Evolutionary conservation across 2,113 vertebrate species (phyloP).

Genomic region (Pterocles orientalis): DNA sequence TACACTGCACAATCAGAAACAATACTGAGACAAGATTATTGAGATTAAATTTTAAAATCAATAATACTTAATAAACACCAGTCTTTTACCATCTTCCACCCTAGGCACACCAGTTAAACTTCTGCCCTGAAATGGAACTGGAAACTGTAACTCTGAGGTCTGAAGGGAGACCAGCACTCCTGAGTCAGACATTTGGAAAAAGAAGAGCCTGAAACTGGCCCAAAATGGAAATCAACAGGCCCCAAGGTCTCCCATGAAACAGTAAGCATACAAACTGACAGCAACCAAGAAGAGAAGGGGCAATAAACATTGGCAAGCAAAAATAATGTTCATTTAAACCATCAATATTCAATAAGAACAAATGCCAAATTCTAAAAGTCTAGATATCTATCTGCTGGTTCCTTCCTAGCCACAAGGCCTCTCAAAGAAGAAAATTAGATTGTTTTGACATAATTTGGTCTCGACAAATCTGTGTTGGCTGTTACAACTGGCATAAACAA

Average conservation of each 20-base stretch:
- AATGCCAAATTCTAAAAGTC: constrained; percentile 16
- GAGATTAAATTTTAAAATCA: background rate
- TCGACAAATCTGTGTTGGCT: constrained; percentile 30
- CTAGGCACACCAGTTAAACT: background rate
- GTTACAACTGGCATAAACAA: constrained; percentile 52
- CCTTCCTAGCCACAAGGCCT: constrained; percentile 43
- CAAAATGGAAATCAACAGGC: background rate
- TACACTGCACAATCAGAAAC: background rate
- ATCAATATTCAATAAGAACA: constrained; percentile 27
- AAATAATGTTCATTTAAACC: constrained; percentile 17
- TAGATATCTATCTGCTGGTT: constrained; percentile 12
- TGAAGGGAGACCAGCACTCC: background rate
- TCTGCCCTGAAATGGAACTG: background rate
- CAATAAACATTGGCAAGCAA: background rate
- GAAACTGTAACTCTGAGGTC: background rate
- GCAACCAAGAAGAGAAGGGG: background rate
- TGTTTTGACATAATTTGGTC: constrained; percentile 62
- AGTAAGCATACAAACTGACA: background rate
- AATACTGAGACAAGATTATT: background rate
- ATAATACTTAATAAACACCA: background rate
- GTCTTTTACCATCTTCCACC: background rate
- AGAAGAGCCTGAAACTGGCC: background rate
- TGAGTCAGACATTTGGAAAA: background rate
- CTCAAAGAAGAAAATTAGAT: constrained; percentile 54
- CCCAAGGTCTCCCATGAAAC: background rate